phyloP scores from a whole-genome alignment of 35 echinoderm and acorn worm species.

The Heliocidaris tuberculata region DNA sequence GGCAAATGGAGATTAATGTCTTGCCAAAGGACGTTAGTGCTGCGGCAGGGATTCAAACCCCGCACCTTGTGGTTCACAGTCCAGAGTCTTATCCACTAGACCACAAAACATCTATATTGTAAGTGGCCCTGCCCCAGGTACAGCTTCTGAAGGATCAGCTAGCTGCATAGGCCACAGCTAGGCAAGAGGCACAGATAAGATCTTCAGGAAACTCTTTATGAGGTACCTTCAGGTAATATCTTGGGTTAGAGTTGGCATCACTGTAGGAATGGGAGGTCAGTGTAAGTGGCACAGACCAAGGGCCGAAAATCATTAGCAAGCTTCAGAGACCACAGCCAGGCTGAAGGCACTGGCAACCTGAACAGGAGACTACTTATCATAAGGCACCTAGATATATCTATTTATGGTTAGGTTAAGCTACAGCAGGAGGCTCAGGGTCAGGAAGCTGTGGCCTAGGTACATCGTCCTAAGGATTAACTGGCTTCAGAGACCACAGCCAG shows the following conservation, averaged over 20 bases:
- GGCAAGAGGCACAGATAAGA: slow-evolving; percentile 88
- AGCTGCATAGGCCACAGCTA: slow-evolving; percentile 82
- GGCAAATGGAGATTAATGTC: no score
- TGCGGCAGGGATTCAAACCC: no score
- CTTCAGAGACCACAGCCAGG: neutral
- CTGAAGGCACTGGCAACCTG: neutral
- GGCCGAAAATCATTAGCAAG: neutral
- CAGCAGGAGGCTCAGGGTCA: no score
- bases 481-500: no score
- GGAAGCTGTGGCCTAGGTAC: no score
- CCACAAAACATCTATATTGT: slow-evolving; percentile 79
- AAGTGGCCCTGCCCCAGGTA: slow-evolving; percentile 90
- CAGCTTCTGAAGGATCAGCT: slow-evolving; percentile 95
- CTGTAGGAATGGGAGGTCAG: neutral
- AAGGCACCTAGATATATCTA: no score
- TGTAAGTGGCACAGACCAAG: neutral
- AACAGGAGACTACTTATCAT: no score
- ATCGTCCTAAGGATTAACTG: no score
- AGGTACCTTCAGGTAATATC: no score
- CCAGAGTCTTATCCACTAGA: slow-evolving; percentile 84
- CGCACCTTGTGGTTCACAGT: neutral
- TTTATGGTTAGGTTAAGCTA: no score
- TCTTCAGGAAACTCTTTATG: neutral
- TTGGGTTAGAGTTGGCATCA: neutral
- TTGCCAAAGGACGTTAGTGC: no score